Evolutionary conservation across 2,113 vertebrate species (phyloP).

Genomic region (Lampris incognitus): DNA sequence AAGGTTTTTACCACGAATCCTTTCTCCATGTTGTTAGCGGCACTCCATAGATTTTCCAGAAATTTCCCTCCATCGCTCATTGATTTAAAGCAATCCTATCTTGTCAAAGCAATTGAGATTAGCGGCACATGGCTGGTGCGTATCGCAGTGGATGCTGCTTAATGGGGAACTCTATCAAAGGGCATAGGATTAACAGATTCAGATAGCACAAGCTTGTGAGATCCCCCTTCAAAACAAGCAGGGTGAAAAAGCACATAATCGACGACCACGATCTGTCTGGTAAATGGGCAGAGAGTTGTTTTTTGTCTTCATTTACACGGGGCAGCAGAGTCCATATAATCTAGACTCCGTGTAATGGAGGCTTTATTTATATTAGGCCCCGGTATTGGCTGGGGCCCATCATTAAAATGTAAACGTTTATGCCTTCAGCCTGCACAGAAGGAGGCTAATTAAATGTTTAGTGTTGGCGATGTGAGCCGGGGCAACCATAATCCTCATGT

Average conservation of each 20-base stretch:
- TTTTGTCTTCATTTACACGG: neutral
- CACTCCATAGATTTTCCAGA: too few relatives aligned
- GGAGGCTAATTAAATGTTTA: conserved; percentile 1
- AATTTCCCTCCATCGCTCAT: too few relatives aligned
- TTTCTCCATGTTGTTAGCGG: neutral
- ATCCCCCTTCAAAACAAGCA: neutral
- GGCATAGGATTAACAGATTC: neutral
- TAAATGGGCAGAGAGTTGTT: neutral
- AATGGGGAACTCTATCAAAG: neutral
- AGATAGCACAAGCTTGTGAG: neutral
- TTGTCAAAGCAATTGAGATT: too few relatives aligned
- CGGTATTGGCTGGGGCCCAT: neutral
- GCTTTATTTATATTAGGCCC: neutral
- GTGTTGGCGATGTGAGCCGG: neutral
- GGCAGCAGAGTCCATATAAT: too few relatives aligned
- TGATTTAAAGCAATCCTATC: too few relatives aligned
- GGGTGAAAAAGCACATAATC: neutral
- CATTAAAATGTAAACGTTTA: neutral
- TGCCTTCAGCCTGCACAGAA: neutral
- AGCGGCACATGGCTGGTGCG: too few relatives aligned
- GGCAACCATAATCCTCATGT: too few relatives aligned
- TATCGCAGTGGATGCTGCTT: too few relatives aligned
- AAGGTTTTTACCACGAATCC: neutral
- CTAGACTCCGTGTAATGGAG: too few relatives aligned
- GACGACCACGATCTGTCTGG: too few relatives aligned